Base-by-base conservation (phyloP, 2,113 vertebrate species). In the Myxocyprinus asiaticus region DNA sequence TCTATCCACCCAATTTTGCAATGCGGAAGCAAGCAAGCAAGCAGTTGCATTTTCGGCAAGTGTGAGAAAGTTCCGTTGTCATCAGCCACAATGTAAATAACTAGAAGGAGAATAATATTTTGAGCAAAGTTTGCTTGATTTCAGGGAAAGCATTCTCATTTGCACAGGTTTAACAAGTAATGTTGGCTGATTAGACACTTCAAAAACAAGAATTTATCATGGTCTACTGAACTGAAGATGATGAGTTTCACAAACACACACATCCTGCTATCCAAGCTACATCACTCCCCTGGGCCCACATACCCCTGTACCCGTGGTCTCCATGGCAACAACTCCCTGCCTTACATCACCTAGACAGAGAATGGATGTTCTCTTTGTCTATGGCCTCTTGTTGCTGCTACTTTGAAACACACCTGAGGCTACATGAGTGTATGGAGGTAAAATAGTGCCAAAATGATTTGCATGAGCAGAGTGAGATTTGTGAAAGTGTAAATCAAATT, bases 271-370 rank as follows among this genome's bases (percentile, higher is more conserved):
- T 71, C 58, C 45, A 47, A 82, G 81, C 76, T 77, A 75, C 84
- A 78, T 76, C 50, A 50, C 22, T 85, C 84, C 81, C 84, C 67
- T 78, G 81, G 78, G 84, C 51, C 61, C 79, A 75, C 59, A 77
- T 80, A 82, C 78, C 78, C 78, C 77, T 65, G 67, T 62, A 75
- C 68, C 74, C 66, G 44, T 55, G 22, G 67, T 85, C 81, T 71
- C 84, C 81, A 85, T 85, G 76, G 81, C 81, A 85, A 85, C 84
- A 33, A 70, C 58, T 53, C 76, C 83, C 78, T 79, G 76, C 74
- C 75, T 70, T 61, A 61, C 81, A 79, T 78, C 58, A 76, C 62
- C 71, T 33, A 67, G 67, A 75, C 70, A 80, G 62, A 63, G 64
- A 65, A 68, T 17, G 61, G 53, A 53, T 59, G 73, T 61, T 80